phyloP scores from a whole-genome alignment of 1,140 invertebrate genomes.

The Triops cancriformis region DNA sequence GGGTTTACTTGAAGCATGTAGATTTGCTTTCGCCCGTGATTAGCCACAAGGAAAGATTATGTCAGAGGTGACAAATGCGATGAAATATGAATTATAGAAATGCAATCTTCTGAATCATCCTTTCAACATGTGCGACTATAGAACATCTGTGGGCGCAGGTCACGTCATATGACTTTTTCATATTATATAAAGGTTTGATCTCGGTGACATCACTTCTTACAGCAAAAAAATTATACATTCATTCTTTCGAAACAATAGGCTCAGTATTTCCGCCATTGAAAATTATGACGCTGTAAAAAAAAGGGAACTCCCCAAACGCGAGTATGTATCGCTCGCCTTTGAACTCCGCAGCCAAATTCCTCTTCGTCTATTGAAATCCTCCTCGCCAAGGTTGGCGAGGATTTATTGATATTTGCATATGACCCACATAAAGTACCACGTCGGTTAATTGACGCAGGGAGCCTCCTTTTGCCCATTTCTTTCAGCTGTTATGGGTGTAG shows the following conservation, averaged over 20 bases:
- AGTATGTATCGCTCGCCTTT: not conserved
- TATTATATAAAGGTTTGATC: too few relatives aligned
- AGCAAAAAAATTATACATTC: not conserved
- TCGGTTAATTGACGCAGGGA: not conserved
- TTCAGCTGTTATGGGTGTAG: not conserved
- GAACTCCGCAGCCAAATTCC: not conserved
- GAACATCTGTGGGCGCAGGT: not conserved
- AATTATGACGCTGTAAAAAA: not conserved
- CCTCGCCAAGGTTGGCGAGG: not conserved
- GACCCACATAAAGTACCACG: slow-evolving; percentile 4
- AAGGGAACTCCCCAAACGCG: not conserved
- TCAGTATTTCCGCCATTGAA: not conserved
- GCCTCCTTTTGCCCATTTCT: not conserved
- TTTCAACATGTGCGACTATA: not conserved
- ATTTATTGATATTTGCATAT: not conserved
- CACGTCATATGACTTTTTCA: not conserved
- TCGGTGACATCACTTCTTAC: too few relatives aligned
- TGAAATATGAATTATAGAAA: not conserved
- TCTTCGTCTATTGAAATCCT: not conserved
- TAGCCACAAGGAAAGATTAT: not conserved
- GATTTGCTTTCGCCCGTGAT: not conserved
- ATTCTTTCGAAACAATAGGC: not conserved
- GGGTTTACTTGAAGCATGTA: not conserved
- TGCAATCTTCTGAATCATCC: not conserved
- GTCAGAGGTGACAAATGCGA: not conserved